Evolutionary conservation across 2,113 vertebrate genomes (phyloP).

Genomic region (Protobothrops mucrosquamatus): DNA sequence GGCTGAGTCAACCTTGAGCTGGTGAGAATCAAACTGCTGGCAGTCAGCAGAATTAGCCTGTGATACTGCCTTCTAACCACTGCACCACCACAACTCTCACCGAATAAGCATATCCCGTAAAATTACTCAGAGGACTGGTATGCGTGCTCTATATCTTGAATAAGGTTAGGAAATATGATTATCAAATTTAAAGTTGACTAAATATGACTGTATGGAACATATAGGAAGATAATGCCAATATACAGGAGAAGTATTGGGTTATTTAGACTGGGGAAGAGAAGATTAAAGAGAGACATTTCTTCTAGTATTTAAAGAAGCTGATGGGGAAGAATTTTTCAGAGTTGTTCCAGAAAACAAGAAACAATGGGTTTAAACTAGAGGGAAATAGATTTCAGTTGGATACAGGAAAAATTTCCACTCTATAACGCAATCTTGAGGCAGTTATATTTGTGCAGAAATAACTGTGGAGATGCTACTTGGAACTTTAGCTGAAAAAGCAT

Average conservation of each 20-base stretch:
- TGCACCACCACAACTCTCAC: not conserved
- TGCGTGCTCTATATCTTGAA: not conserved
- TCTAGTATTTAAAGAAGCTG: not conserved
- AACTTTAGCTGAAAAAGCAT: not conserved
- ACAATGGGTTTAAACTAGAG: not conserved
- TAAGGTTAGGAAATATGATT: not conserved
- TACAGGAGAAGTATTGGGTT: not conserved
- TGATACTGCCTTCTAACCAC: not conserved
- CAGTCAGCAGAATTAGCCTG: not conserved
- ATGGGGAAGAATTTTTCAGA: not conserved
- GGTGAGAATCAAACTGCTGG: not conserved
- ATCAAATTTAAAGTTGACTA: not conserved
- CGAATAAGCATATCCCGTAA: not conserved
- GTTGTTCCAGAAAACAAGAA: not conserved
- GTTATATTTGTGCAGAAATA: not conserved
- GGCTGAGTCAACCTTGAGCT: not conserved
- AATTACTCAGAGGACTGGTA: not conserved
- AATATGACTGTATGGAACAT: not conserved
- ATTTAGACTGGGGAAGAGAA: not conserved
- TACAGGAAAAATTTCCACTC: not conserved
- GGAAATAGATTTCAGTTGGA: not conserved
- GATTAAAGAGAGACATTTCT: not conserved
- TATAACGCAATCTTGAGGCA: not conserved
- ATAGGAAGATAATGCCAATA: not conserved
- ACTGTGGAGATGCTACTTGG: not conserved